Base-by-base conservation (phyloP, 1,140 invertebrate species). In the Drosophila chauvacae region DNA sequence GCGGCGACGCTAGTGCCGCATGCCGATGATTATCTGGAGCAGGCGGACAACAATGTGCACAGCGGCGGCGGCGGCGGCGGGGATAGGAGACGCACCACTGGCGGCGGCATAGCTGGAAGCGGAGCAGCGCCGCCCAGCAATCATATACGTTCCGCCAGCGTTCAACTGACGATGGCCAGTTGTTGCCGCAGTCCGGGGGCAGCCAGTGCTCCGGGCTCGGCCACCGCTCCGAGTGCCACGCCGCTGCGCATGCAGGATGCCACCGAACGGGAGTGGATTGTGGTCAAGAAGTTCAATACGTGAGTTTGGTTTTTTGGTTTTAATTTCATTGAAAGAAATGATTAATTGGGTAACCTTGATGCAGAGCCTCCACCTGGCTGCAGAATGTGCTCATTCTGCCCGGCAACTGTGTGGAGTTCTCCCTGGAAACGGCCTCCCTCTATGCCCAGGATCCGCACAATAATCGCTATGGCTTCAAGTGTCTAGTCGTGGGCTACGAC, bases 351-450 rank as follows among this genome's bases (percentile, higher is more conserved):
- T n/a, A n/a, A n/a, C n/a, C 0, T 28, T 93, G 23, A 23, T 23
- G 7, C 73, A 95, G 96, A 23, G 93, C 94, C 44, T 94, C 94
- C 48, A 97, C 97, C 59, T 99, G 98, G 98, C 97, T 98, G 3
- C 96, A 96, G 83, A 96, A 95, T 78, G 95, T 97, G 4, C 92
- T 99, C 13, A 94, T 99, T 51, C 93, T 99, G 39, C 98, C 98
- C 70, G 98, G 98, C 23, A 98, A 98, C 93, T 97, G 98, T 93
- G 96, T 99, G 0, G 95, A 98, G 77, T 98, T 99, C 92, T 98
- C 97, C 0, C 90, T 99, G 86, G 98, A 99, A 93, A 99, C 98
- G 2, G 97, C 98, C 0, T 97, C 98, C 0, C 96, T 99, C 93
- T 99, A 99, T 93, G 95, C 98, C 66, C 97, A 97, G 91, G 97